Conservation (phyloP, 1,140 invertebrate genomes). For the Forficula auricularia region DNA sequence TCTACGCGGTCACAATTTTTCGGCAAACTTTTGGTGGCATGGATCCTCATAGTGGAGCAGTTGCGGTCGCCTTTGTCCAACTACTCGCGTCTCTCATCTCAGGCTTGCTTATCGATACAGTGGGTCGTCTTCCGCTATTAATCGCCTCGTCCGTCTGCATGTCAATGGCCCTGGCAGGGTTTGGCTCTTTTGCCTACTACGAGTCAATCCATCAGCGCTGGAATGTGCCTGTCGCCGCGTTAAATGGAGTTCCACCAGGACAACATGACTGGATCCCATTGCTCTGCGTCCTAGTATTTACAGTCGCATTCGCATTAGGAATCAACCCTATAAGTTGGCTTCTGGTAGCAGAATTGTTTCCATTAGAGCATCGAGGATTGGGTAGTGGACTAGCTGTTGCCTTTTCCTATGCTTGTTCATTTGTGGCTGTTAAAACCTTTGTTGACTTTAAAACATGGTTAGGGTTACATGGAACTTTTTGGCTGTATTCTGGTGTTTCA, state of each 20-base stretch:
- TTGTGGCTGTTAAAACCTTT: slow-evolving; percentile 75
- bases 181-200: slow-evolving; percentile 64
- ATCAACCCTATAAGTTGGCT: slow-evolving; percentile 80
- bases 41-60: slow-evolving; percentile 64
- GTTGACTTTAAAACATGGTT: slow-evolving; percentile 55
- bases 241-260: slow-evolving; percentile 14
- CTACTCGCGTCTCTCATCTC: slow-evolving; percentile 58
- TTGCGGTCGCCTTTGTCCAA: slow-evolving; percentile 59
- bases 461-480: slow-evolving; percentile 66
- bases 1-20: slow-evolving; percentile 65
- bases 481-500: slow-evolving; percentile 71
- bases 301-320: slow-evolving; percentile 67
- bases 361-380: slow-evolving; percentile 62
- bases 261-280: slow-evolving; percentile 62
- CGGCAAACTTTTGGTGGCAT: slow-evolving; percentile 56
- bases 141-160: slow-evolving; percentile 66
- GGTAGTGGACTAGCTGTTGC: slow-evolving; percentile 67
- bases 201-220: slow-evolving; percentile 23
- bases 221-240: background rate
- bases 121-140: slow-evolving; percentile 55
- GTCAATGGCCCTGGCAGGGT: slow-evolving; percentile 59
- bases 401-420: slow-evolving; percentile 74
- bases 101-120: slow-evolving; percentile 59
- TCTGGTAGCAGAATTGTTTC: slow-evolving; percentile 73
- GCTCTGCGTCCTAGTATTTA: slow-evolving; percentile 63